Base-by-base conservation (phyloP, 1,140 invertebrate species). In the Anthonomus grandis region DNA sequence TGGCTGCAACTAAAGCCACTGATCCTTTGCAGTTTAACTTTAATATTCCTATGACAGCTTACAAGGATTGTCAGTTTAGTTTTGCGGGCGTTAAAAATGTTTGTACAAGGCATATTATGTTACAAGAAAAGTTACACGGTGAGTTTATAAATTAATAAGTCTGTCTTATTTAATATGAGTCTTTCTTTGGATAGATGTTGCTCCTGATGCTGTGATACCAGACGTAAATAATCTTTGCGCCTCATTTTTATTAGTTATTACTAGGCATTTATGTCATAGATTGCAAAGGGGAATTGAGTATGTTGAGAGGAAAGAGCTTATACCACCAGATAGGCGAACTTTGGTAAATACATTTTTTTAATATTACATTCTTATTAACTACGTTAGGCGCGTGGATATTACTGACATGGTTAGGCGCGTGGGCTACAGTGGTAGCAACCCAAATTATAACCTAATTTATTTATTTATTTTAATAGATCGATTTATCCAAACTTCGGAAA, bases 201-300 rank as follows among this genome's bases (percentile, higher is more conserved):
- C 74, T 22, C 81, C 78, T 19, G 87, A 87, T 76, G 79, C 75
- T 22, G 71, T 94, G 5, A 84, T 97, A 46, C 88, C 91, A 5
- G 81, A 85, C 70, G 79, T 88, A n/a, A 75, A 81, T 55, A 89
- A 97, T 71, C 71, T 97, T 3, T 96, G 93, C 81, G 93, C 93
- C 9, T 86, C 82, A 38, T 83, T 95, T 70, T 86, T 95, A 71
- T 77, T 83, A 55, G 78, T 81, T 15, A 68, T 91, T n/a, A 79
- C 86, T 13, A 81, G 82, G 56, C 93, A 97, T 75, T 69, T 98
- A 31, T 86, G 84, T 63, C 83, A 89, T 61, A 80, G 90, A 69
- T 79, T 91, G 3, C 86, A 93, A 69, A 81, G 93, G 64, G 94
- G 87, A 9, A 84, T 97, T 61, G 75, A 87, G 61, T 96, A 83